A percentile compares a stretch with the other conserved stretches of the same genome.
These are phyloP conservation scores for Melanerpes formicivorus DNA, from an alignment of 2,113 vertebrate genomes.

Conservation along the genomic window DNA sequence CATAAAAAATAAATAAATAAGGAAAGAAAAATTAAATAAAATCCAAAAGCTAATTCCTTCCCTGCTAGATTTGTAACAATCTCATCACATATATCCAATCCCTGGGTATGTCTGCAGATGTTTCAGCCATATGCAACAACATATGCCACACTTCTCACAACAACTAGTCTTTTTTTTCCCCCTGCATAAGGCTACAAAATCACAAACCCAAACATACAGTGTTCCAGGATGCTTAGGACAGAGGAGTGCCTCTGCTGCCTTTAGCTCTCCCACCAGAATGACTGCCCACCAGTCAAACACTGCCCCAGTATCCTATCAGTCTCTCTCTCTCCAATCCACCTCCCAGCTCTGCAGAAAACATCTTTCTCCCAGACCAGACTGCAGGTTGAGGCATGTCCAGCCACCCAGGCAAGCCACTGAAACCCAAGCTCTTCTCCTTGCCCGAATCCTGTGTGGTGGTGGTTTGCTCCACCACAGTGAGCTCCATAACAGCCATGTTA, in stretches of 20 bases:
- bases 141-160: neutral
- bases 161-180: conserved; percentile 34
- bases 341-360: neutral
- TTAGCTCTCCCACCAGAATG: neutral
- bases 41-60: neutral
- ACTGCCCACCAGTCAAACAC: neutral
- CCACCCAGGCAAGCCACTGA: no score
- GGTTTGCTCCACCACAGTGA: neutral
- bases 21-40: neutral
- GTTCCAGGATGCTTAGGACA: neutral
- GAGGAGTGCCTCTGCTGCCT: neutral
- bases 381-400: fast-evolving
- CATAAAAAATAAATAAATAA: neutral
- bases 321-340: neutral
- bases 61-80: conserved; percentile 18
- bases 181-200: neutral
- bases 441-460: fast-evolving
- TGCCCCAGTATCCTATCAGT: neutral
- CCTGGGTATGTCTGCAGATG: conserved; percentile 54
- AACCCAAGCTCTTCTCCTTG: neutral
- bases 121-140: conserved; percentile 61
- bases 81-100: conserved; percentile 25
- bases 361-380: neutral
- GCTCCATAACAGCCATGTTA: fast-evolving
- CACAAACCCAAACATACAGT: neutral